phyloP scores from a whole-genome alignment of 2,888 invertebrate genomes.

The Bembecia ichneumoniformis region DNA sequence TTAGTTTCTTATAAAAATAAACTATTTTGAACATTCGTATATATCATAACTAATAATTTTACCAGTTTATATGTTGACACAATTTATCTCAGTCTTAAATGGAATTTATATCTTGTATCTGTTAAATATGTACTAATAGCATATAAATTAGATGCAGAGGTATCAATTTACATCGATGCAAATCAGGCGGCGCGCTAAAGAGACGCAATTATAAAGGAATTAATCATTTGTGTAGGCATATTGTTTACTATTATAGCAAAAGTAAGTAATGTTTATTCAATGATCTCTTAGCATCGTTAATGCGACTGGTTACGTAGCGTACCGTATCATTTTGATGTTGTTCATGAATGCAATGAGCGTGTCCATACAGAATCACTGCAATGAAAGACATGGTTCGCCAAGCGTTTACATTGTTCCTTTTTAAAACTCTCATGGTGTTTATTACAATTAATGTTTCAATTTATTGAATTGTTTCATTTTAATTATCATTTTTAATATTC shows the following conservation, averaged over 20 bases:
- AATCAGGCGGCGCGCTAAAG: slow-evolving; percentile 2
- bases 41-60: no score
- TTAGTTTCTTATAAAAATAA: no score
- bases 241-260: slow-evolving; percentile 1
- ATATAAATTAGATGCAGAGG: background rate
- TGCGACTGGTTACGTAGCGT: background rate
- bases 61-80: no score
- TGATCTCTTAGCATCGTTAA: background rate
- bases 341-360: background rate
- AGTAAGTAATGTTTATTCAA: background rate
- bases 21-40: no score
- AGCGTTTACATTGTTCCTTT: background rate
- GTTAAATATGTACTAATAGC: background rate
- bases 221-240: slow-evolving; percentile 29
- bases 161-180: background rate
- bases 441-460: no score
- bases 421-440: no score
- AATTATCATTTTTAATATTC: no score
- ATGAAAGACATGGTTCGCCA: background rate
- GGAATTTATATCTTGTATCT: no score
- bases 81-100: no score
- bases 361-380: background rate
- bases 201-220: slow-evolving; percentile 48
- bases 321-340: background rate
- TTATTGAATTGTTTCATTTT: no score